Evolutionary conservation across 2,888 invertebrate species (phyloP), one percentile per base, ranked within the genome.

Genomic region (Lithodes maja): DNA sequence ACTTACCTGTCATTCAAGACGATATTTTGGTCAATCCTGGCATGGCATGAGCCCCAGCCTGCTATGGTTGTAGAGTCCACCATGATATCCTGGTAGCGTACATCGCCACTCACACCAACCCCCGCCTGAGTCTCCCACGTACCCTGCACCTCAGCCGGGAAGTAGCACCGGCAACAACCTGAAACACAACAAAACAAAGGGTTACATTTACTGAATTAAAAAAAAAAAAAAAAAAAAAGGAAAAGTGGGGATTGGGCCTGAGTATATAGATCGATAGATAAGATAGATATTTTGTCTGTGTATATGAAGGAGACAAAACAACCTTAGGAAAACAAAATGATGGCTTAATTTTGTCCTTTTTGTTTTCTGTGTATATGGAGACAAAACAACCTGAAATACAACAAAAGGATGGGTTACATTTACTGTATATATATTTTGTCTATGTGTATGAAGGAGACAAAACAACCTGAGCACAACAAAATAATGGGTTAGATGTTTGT

Each of bases 121-220:
- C 71, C 71, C 12, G 3, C 17, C 71, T 71, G n/a, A 12, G 17
- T 71, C 71, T 71, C 71, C 71, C 71, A 71, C 5, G 3, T 17
- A n/a, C 71, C 71, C 71, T 71, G 71, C 2, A 71, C 3, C 71
- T 71, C 71, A 71, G n/a, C 71, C 1, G 71, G 71, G 71, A 71
- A 71, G 71, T 2, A 71, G n/a, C 71, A 71, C 17, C 5, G 12
- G 71, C 71, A 71, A 12, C 71, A 71, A 12, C 71, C 71, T 71
- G 71, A 33, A 33, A 33, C 33, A 33, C 33, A 33, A 33, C 33
- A 33, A 33, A 33, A 33, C 33, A 33, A 33, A 33, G 33, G 33
- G 33, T 33, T 33, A 33, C 33, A 33, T 33, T 33, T 33, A 33
- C 33, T 33, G 33, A 33, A 33, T 33, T 71, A 71, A n/a, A 71